Conservation (phyloP, 2,888 invertebrate genomes). For the Stomorhina lunata region DNA sequence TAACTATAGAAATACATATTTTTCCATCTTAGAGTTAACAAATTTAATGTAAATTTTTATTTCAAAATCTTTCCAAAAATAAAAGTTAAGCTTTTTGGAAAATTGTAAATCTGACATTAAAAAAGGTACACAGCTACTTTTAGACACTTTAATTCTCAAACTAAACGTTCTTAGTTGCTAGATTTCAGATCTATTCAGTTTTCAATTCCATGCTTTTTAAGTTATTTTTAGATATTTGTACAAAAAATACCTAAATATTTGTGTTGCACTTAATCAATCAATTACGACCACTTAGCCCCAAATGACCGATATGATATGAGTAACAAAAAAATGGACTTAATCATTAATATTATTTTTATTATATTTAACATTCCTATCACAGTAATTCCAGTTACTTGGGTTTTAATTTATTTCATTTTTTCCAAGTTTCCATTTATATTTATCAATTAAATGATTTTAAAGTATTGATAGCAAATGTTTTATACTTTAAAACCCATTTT, state of each 20-base stretch:
- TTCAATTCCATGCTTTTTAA: background rate
- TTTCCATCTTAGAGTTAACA: no score
- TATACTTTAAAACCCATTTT: background rate
- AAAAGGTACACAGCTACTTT: no score
- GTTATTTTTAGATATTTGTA: background rate
- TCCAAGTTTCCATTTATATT: background rate
- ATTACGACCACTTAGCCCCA: background rate
- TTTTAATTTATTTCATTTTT: conserved; percentile 16
- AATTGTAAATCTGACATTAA: no score
- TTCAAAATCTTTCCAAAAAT: no score
- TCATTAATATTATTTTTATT: background rate
- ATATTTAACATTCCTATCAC: background rate
- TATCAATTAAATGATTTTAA: background rate
- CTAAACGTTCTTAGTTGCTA: no score
- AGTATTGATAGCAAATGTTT: background rate
- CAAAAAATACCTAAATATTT: background rate
- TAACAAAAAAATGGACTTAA: background rate
- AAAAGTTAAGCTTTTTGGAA: no score
- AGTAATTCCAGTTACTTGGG: background rate
- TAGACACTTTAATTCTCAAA: no score
- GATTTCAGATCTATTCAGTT: no score
- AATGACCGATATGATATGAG: conserved; percentile 25
- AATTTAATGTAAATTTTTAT: no score
- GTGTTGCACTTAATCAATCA: conserved; percentile 1
- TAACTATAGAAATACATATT: no score